phyloP scores from a whole-genome alignment of 1,140 invertebrate species.

The Drosophila guanche region DNA sequence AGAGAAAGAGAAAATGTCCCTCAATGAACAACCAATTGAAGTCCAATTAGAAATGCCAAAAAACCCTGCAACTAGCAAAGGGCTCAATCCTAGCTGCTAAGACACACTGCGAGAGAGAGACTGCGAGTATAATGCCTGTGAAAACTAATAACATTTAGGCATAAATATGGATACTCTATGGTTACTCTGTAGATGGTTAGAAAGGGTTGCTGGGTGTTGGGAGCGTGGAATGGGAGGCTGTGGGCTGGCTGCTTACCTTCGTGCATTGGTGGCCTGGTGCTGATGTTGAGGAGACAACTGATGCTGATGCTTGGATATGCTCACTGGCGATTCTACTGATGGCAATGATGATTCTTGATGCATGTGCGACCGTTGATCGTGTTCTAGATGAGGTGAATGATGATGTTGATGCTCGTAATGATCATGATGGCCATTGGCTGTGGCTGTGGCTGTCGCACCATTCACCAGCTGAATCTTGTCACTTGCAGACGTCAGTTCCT shows the following conservation, averaged over 20 bases:
- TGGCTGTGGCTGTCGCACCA: constrained; percentile 38
- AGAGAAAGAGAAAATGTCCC: background rate
- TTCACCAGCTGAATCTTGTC: constrained; percentile 37
- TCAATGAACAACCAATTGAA: too few relatives aligned
- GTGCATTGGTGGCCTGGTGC: constrained; percentile 69
- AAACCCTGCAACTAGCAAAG: too few relatives aligned
- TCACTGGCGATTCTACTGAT: constrained; percentile 32
- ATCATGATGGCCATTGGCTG: constrained; percentile 50
- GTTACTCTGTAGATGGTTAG: too few relatives aligned
- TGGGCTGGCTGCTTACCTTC: constrained; percentile 60
- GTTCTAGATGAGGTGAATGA: constrained; percentile 11
- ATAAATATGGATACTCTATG: too few relatives aligned
- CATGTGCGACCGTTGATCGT: constrained; percentile 19
- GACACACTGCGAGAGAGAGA: too few relatives aligned
- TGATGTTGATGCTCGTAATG: constrained; percentile 16
- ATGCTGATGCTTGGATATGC: constrained; percentile 27
- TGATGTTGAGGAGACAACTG: constrained; percentile 21
- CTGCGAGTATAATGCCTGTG: too few relatives aligned
- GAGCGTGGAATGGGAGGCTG: background rate
- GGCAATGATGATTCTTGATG: constrained; percentile 51
- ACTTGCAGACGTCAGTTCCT: constrained; percentile 35
- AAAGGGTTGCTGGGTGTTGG: constrained; percentile 1
- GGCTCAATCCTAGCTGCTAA: too few relatives aligned
- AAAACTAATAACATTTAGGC: constrained; percentile 35
- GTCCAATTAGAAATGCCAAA: too few relatives aligned